Evolutionary conservation across 2,888 invertebrate genomes (phyloP).

Genomic region (Silvanus unidentatus): DNA sequence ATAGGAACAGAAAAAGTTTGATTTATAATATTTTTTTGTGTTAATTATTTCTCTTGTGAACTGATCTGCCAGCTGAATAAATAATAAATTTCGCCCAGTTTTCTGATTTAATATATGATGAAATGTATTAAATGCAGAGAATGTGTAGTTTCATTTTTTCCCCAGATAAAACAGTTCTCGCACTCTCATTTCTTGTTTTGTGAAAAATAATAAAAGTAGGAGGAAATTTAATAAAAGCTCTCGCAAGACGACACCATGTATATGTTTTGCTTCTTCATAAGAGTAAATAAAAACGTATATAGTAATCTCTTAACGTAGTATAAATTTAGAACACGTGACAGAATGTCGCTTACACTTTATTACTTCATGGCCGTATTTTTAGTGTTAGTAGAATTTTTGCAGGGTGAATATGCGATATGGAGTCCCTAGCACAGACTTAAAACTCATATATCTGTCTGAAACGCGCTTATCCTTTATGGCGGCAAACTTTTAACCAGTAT

Average conservation of each 20-base stretch:
- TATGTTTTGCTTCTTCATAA: background rate
- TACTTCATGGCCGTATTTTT: slow-evolving; percentile 28
- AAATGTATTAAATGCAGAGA: too few relatives aligned
- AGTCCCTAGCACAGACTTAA: slow-evolving; percentile 30
- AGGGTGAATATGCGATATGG: slow-evolving; percentile 30
- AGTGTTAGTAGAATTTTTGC: slow-evolving; percentile 19
- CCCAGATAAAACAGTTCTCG: too few relatives aligned
- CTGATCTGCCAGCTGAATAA: too few relatives aligned
- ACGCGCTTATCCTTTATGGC: slow-evolving; percentile 28
- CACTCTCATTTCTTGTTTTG: too few relatives aligned
- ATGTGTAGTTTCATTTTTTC: too few relatives aligned
- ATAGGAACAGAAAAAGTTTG: too few relatives aligned
- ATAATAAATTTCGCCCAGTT: too few relatives aligned
- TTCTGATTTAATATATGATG: too few relatives aligned
- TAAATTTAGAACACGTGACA: slow-evolving; percentile 29
- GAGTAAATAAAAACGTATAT: slow-evolving; percentile 14
- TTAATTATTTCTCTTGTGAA: too few relatives aligned
- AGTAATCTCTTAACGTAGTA: slow-evolving; percentile 27
- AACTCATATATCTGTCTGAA: slow-evolving; percentile 34
- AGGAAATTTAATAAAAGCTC: too few relatives aligned
- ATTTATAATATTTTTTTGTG: too few relatives aligned
- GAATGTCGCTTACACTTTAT: slow-evolving; percentile 31
- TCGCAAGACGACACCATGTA: background rate
- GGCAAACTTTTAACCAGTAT: slow-evolving; percentile 32
- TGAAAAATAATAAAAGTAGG: too few relatives aligned